These are phyloP conservation scores for Lates calcarifer DNA, from an alignment of 2,113 vertebrate species.

Conservation along the genomic window DNA sequence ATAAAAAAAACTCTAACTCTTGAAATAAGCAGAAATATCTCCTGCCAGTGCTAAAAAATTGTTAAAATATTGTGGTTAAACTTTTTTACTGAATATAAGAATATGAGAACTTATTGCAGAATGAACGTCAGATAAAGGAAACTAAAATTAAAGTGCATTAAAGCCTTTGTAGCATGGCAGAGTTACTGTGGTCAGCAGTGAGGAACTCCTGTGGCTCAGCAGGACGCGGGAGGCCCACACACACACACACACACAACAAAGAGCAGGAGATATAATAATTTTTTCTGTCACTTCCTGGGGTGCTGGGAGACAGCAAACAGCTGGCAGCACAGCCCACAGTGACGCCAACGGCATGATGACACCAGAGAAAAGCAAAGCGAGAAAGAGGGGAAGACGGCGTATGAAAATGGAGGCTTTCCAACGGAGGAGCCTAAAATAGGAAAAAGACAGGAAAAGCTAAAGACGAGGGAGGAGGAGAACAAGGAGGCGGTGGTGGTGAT, in stretches of 20 bases:
- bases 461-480: background rate
- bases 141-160: constrained; percentile 23
- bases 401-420: constrained; percentile 24
- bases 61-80: constrained; percentile 4
- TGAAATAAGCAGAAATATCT: background rate
- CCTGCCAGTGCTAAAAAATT: background rate
- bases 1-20: no score
- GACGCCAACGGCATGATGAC: constrained; percentile 50
- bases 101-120: background rate
- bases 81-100: constrained; percentile 15
- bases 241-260: constrained; percentile 19
- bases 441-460: constrained; percentile 17
- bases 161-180: constrained; percentile 6
- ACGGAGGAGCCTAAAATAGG: constrained; percentile 33
- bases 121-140: background rate
- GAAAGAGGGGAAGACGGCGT: constrained; percentile 17
- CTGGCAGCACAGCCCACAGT: constrained; percentile 65
- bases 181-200: constrained; percentile 46
- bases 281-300: constrained; percentile 73
- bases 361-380: constrained; percentile 27
- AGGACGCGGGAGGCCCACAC: constrained; percentile 7
- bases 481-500: constrained; percentile 9
- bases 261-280: constrained; percentile 57
- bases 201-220: constrained; percentile 40
- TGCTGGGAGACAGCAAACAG: constrained; percentile 70